Conservation (phyloP, 2,113 vertebrate genomes). For the Prionailurus bengalensis region DNA sequence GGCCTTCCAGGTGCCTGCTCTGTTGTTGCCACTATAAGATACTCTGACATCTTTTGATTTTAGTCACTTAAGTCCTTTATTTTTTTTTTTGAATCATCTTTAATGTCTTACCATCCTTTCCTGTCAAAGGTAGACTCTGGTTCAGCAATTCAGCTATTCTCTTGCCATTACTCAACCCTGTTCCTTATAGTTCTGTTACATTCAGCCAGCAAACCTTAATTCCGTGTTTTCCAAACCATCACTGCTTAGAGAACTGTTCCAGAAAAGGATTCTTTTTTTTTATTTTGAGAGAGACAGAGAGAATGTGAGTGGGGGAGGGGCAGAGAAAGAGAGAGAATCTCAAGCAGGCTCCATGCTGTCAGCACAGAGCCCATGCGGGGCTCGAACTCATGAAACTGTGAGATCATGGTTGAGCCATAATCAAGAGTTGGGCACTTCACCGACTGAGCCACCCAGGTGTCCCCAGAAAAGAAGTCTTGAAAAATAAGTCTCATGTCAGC, state of each 20-base stretch:
- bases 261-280: not conserved
- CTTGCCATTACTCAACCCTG: not conserved
- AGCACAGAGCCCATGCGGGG: no score
- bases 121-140: not conserved
- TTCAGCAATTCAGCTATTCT: constrained; percentile 35
- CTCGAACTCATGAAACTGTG: no score
- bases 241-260: constrained; percentile 26
- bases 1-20: not conserved
- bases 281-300: no score
- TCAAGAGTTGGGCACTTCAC: no score
- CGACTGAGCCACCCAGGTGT: no score
- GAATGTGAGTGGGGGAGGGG: no score
- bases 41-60: not conserved
- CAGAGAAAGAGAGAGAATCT: no score
- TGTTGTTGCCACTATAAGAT: constrained; percentile 7
- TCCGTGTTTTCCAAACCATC: not conserved
- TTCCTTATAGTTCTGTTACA: constrained; percentile 14
- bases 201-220: not conserved
- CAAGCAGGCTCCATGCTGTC: no score
- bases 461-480: not conserved
- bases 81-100: not conserved
- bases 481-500: not conserved
- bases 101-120: not conserved
- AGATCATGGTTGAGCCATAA: no score
- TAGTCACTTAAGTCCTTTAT: constrained; percentile 35